Percentiles rank a stretch among this genome's conserved stretches.
These are phyloP conservation scores for Notolabrus celidotus DNA, from an alignment of 2,797 vertebrate species.

Conservation along the genomic window DNA sequence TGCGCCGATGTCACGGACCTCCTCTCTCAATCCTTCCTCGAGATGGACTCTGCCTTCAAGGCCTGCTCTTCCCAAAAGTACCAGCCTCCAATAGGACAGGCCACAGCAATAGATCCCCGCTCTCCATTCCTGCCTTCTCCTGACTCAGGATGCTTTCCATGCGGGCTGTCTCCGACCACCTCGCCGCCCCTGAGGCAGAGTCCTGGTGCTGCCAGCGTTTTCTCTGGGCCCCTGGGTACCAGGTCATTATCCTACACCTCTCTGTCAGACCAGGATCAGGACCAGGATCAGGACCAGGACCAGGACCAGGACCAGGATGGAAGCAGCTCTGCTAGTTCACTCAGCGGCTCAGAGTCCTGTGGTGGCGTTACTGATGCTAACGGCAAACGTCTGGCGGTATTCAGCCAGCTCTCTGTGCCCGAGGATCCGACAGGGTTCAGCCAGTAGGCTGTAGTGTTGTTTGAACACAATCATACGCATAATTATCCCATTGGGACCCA, in stretches of 20 bases:
- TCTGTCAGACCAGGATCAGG: slow-evolving; percentile 87
- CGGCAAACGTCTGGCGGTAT: slow-evolving; percentile 87
- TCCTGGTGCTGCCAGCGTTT: slow-evolving; percentile 37
- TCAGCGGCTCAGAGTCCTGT: slow-evolving; percentile 84
- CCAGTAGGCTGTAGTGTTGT: slow-evolving; percentile 59
- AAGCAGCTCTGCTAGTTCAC: slow-evolving; percentile 85
- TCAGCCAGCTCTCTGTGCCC: slow-evolving; percentile 90
- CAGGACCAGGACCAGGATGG: slow-evolving; percentile 88
- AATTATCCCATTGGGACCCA: slow-evolving; percentile 17
- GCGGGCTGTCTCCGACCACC: slow-evolving; percentile 67
- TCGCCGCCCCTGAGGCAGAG: slow-evolving; percentile 76
- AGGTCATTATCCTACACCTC: slow-evolving; percentile 88
- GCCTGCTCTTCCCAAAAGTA: slow-evolving; percentile 57
- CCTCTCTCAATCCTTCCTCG: slow-evolving; percentile 73
- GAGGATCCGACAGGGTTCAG: slow-evolving; percentile 77
- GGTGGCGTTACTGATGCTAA: slow-evolving; percentile 68
- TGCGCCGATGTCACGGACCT: slow-evolving; percentile 75
- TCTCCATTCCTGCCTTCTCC: slow-evolving; percentile 82
- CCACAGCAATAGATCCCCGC: slow-evolving; percentile 44
- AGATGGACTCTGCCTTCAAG: slow-evolving; percentile 74
- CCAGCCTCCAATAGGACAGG: slow-evolving; percentile 36
- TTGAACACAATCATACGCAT: background rate
- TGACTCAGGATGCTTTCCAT: slow-evolving; percentile 82
- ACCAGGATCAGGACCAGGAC: too few species aligned
- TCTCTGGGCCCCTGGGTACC: slow-evolving; percentile 63